These are phyloP conservation scores for Zoanthus solanderi DNA, from an alignment of 92 coral and sea anemone species.

Conservation along the genomic window DNA sequence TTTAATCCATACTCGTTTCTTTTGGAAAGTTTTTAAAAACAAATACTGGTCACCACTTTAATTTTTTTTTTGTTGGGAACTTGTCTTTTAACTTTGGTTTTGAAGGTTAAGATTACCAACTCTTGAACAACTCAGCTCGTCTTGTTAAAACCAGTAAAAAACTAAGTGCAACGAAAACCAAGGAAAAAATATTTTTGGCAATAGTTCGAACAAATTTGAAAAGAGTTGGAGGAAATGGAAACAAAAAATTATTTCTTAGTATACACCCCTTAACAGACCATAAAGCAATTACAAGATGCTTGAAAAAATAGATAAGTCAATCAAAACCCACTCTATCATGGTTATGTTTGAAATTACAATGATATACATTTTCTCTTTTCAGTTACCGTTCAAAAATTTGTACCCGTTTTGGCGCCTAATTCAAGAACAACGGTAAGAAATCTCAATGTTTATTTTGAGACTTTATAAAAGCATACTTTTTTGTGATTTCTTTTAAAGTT, in stretches of 20 bases:
- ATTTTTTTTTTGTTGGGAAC: background rate
- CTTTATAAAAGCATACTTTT: too few relatives aligned
- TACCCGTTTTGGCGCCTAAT: conserved; percentile 89
- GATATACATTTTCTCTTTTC: background rate
- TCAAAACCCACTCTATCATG: too few relatives aligned
- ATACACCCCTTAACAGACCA: background rate
- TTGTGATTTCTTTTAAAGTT: too few relatives aligned
- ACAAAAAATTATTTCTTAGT: background rate
- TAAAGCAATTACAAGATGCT: too few relatives aligned
- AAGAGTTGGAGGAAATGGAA: background rate
- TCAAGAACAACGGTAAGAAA: conserved; percentile 87
- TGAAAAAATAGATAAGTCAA: too few relatives aligned
- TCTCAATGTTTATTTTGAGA: background rate
- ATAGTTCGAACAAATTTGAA: background rate
- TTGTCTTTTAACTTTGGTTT: background rate
- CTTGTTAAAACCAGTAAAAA: background rate
- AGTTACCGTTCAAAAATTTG: conserved; percentile 92
- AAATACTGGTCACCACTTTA: background rate
- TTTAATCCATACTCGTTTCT: too few relatives aligned
- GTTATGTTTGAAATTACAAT: too few relatives aligned
- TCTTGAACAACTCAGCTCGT: background rate
- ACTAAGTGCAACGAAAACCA: background rate
- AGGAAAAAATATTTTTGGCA: too few relatives aligned
- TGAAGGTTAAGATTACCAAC: background rate
- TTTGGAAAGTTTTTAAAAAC: too few relatives aligned